Percentiles rank a stretch among this genome's conserved stretches.
Conservation (phyloP, 2,797 vertebrate genomes). For the Hyperoplus immaculatus region DNA sequence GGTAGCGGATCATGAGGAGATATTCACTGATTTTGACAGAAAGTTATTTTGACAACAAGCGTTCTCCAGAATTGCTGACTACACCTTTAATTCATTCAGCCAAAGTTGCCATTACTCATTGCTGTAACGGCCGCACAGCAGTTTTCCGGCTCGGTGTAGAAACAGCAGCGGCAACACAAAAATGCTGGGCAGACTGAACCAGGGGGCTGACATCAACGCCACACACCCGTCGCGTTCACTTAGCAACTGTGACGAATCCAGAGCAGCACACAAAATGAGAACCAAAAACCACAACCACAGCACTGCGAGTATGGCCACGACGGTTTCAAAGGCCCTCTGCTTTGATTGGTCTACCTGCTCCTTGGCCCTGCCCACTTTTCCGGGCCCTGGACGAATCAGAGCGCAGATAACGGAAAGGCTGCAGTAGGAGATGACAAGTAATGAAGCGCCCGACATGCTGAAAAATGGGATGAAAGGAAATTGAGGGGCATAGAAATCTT, state of each 20-base stretch:
- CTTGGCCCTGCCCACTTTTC: background rate
- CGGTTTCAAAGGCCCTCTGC: constrained; percentile 28
- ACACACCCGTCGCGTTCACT: fast-evolving
- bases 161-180: constrained; percentile 41
- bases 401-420: constrained; percentile 36
- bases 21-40: too few relatives aligned
- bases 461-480: fast-evolving
- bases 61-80: too few relatives aligned
- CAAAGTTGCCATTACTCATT: too few relatives aligned
- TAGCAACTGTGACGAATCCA: background rate
- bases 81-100: too few relatives aligned
- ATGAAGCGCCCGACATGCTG: fast-evolving
- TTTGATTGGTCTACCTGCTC: constrained; percentile 24
- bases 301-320: constrained; percentile 15
- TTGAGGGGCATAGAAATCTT: fast-evolving
- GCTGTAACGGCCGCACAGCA: background rate
- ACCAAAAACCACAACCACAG: background rate
- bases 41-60: too few relatives aligned
- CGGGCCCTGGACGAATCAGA: constrained; percentile 37
- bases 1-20: too few relatives aligned
- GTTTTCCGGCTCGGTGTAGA: constrained; percentile 35
- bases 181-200: constrained; percentile 23
- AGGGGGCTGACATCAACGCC: fast-evolving
- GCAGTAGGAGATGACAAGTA: constrained; percentile 8
- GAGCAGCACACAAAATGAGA: background rate